Conservation (phyloP, 2,113 vertebrate genomes). For the Chloebia gouldiae region DNA sequence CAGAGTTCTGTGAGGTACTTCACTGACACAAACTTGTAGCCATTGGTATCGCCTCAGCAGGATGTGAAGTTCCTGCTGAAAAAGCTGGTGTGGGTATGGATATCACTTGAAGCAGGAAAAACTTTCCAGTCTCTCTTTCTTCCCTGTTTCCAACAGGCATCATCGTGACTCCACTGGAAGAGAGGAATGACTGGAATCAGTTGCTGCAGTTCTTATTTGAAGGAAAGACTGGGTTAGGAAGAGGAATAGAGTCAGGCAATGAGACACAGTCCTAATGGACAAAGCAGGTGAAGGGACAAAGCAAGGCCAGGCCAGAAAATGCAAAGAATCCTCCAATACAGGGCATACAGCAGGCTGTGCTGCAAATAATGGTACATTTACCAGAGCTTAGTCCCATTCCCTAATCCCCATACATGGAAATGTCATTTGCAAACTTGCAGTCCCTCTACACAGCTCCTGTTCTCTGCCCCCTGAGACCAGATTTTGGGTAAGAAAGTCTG, state of each 20-base stretch:
- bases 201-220: not conserved
- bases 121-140: not conserved
- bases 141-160: not conserved
- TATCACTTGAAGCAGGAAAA: not conserved
- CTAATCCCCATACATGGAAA: accelerated
- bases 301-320: not conserved
- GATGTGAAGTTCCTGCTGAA: not conserved
- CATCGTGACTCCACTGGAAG: not conserved
- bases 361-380: not conserved
- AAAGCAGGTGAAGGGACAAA: not conserved
- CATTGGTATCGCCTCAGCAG: not conserved
- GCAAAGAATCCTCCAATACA: not conserved
- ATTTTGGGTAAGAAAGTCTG: not conserved
- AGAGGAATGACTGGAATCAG: not conserved
- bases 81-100: not conserved
- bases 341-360: not conserved
- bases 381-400: not conserved
- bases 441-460: not conserved
- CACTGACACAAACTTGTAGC: not conserved
- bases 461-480: not conserved
- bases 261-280: not conserved
- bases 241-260: not conserved
- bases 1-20: not conserved
- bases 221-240: not conserved
- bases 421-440: not conserved